A percentile compares a stretch with the other conserved stretches of the same genome.
phyloP scores from a whole-genome alignment of 1,140 invertebrate genomes.

The Chionoecetes opilio region DNA sequence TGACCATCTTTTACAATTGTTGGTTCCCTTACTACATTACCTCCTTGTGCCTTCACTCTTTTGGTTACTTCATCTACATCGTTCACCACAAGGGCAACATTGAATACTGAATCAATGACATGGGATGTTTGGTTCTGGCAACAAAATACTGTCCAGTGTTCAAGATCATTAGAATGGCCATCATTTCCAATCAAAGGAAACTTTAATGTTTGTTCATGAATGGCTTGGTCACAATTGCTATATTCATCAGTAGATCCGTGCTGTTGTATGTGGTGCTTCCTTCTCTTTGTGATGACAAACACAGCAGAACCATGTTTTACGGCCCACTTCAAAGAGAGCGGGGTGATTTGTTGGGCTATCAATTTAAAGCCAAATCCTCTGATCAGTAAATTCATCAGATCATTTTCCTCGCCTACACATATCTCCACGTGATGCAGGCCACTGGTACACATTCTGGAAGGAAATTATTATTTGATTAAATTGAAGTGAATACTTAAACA shows the following conservation, averaged over 20 bases:
- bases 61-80: conserved; percentile 82
- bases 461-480: not conserved
- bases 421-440: conserved; percentile 85
- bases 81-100: conserved; percentile 85
- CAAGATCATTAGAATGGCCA: conserved; percentile 42
- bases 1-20: conserved; percentile 82
- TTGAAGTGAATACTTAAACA: not conserved
- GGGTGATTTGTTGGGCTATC: conserved; percentile 82
- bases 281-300: conserved; percentile 84
- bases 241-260: not conserved
- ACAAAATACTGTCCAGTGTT: conserved; percentile 82
- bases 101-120: conserved; percentile 84
- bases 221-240: not conserved
- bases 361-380: conserved; percentile 83
- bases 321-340: conserved; percentile 83
- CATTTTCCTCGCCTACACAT: conserved; percentile 83
- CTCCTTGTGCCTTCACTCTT: conserved; percentile 43
- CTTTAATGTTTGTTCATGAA: too few species aligned
- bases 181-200: not conserved
- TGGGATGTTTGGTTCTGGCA: conserved; percentile 72
- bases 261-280: not conserved
- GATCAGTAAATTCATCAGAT: conserved; percentile 81
- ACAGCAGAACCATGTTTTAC: conserved; percentile 83
- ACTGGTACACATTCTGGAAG: conserved; percentile 69
- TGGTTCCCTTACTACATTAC: conserved; percentile 60